A percentile compares a stretch with the other conserved stretches of the same genome.
Conservation (phyloP, 2,113 vertebrate species). For the Oreotragus oreotragus region DNA sequence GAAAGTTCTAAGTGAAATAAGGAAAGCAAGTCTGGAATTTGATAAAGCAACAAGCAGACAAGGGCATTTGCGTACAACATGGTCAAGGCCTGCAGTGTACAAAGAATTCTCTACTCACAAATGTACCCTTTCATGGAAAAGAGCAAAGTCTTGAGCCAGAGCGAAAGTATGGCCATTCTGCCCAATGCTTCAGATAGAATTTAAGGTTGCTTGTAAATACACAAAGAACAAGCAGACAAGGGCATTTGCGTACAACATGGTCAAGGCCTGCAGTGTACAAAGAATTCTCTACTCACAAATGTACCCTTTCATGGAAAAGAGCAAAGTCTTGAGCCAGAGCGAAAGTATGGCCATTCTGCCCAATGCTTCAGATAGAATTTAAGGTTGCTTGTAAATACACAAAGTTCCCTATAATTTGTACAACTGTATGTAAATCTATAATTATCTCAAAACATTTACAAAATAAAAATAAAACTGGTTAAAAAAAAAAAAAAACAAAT, state of each 20-base stretch:
- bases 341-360: neutral
- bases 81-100: neutral
- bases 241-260: conserved; percentile 11
- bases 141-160: neutral
- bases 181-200: neutral
- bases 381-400: neutral
- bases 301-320: neutral
- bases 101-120: neutral
- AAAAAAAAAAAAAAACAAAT: too few species aligned
- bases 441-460: too few species aligned
- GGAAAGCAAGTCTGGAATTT: conserved; percentile 35
- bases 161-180: neutral
- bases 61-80: conserved; percentile 22
- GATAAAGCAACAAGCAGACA: conserved; percentile 11
- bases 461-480: too few species aligned
- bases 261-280: neutral
- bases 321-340: neutral
- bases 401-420: too few species aligned
- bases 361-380: neutral
- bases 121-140: neutral
- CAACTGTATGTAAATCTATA: too few species aligned
- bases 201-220: neutral
- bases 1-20: conserved; percentile 59
- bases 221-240: neutral
- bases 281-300: neutral